These are phyloP conservation scores for Elaphurus davidianus DNA, from an alignment of 2,113 vertebrate genomes.

Conservation along the genomic window DNA sequence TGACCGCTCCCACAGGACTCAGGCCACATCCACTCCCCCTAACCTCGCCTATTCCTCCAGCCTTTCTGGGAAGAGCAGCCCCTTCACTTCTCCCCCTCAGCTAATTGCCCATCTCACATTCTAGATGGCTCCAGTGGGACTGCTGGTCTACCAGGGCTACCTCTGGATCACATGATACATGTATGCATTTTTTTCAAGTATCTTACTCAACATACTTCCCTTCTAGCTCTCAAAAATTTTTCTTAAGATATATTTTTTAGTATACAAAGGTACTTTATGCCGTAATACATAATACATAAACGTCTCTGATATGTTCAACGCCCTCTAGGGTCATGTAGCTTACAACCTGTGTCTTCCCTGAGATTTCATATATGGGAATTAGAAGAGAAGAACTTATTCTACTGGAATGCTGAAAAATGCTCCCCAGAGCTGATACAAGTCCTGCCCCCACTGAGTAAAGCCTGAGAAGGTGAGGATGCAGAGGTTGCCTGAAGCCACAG, in stretches of 20 bases:
- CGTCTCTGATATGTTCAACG: background rate
- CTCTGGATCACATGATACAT: rapidly evolving
- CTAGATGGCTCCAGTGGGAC: rapidly evolving
- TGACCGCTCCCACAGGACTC: background rate
- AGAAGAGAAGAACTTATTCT: background rate
- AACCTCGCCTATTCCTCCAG: too few species aligned
- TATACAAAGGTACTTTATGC: background rate
- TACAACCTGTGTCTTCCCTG: background rate
- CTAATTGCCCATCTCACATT: background rate
- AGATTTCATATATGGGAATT: background rate
- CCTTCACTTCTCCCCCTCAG: background rate
- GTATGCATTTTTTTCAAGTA: background rate
- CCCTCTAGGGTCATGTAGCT: background rate
- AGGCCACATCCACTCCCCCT: background rate
- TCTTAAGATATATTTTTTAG: background rate
- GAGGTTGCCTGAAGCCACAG: background rate
- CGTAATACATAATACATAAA: background rate
- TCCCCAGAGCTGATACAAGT: background rate
- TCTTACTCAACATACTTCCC: background rate
- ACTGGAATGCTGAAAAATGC: background rate
- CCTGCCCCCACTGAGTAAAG: background rate
- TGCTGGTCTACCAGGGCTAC: background rate
- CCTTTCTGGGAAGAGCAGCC: background rate
- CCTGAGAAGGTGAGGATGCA: background rate
- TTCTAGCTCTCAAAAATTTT: background rate